Base-by-base conservation (phyloP, 1,140 invertebrate genomes). In the Philaenus spumarius region DNA sequence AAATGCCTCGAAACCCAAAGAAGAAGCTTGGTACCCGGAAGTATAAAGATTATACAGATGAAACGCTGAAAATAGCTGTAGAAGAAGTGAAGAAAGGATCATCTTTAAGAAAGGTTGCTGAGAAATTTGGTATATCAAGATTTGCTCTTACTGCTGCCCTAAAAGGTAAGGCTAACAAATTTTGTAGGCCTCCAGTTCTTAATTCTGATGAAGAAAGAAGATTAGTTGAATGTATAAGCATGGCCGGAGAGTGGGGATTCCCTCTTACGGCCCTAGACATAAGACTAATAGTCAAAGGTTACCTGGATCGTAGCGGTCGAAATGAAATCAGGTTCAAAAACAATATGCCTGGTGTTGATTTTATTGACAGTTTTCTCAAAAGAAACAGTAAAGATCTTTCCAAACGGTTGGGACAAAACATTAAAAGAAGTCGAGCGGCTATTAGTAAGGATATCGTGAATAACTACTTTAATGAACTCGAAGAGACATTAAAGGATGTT, bases 391-490 rank as follows among this genome's bases (percentile, higher is more conserved):
- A 40, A 20, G 24, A 46, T 43, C 35, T 55, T 2, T 45, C 58
- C 15, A 20, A 51, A 17, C 11, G 54, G 1, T 24, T 62, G n/a
- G 19, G 53, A 22, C 39, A 56, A 34, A 62, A 60, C 37, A 47
- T 60, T 1, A 56, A 56, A 48, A 45, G 61, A 55, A 15, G 24
- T 12, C 23, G 58, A 30, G 24, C 52, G 45, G 57, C 43, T 50
- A 46, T 70, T 12, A 46, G 17, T 46, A 22, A 23, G 15, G 34
- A 55, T n/a, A 59, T 37, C 30, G 59, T 71, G 17, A 69, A 66
- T 39, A 37, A 58, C 54, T 69, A 66, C 66, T 69, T 69, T 61
- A 60, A 68, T 24, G 58, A 73, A 58, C 52, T 73, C 9, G 43
- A 35, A 55, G 34, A 34, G 23, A 50, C 58, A 17, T 22, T 75